Evolutionary conservation across 37 sponge, comb jelly and placozoan species (phyloP), one percentile per base, ranked within the genome.

Genomic region (Geodia barretti): DNA sequence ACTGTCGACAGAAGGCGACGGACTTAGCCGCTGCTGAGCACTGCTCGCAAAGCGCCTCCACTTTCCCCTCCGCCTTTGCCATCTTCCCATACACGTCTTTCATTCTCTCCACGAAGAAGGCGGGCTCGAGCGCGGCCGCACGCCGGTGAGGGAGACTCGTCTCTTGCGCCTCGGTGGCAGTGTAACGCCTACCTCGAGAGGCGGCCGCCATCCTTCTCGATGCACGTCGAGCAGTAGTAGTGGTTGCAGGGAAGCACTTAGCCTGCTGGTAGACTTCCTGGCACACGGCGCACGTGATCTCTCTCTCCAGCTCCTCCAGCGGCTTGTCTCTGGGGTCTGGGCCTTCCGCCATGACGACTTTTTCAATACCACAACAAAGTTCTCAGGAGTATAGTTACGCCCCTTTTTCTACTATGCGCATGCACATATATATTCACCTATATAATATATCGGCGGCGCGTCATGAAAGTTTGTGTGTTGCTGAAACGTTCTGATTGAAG

Each of bases 151-250:
- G 83, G n/a, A 82, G 35, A 20, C 28, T 29, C 4, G 75, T 66
- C 24, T 64, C 66, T 26, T 31, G 64, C 47, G 66, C 83, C 74
- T 37, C 75, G 76, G 2, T 75, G 83, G 43, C 83, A 83, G 31
- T 65, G 20, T 32, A 83, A 83, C 14, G 75, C 43, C 35, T n/a
- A n/a, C n/a, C 40, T 32, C 58, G 41, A 0, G 64, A 75, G 20
- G 68, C 66, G 34, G 42, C 31, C 65, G 75, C 74, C 58, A 83
- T 75, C 35, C n/a, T 64, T 66, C 30, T 40, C 37, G 67, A 83
- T 65, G 38, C 83, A 83, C 37, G n/a, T 25, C 68, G 66, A 75
- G 29, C 83, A 83, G 68, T 83, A 83, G 83, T 83, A 83, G 76
- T 83, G 83, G 42, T 24, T 28, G 67, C 83, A 83, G 2, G 83